Conservation (phyloP, 2,888 invertebrate genomes). For the Synanthedon tipuliformis region DNA sequence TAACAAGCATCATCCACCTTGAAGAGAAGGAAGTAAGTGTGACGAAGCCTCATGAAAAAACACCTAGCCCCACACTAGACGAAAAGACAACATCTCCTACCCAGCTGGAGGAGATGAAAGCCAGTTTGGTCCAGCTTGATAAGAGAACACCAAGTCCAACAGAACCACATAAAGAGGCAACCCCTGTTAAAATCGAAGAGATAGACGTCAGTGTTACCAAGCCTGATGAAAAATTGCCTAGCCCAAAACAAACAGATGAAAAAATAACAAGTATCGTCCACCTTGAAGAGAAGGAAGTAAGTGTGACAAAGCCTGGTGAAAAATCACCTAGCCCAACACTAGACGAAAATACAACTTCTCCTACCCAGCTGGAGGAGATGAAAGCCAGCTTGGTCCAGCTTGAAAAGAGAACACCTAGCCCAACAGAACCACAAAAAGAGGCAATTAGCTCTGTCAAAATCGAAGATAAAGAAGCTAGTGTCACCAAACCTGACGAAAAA, state of each 20-base stretch:
- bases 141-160: constrained; percentile 1
- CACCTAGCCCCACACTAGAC: neutral
- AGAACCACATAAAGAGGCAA: constrained; percentile 5
- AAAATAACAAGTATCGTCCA: neutral
- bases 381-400: no score
- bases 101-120: neutral
- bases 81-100: constrained; percentile 3
- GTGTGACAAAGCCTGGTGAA: neutral
- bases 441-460: neutral
- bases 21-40: no score
- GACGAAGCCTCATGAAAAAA: neutral
- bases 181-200: neutral
- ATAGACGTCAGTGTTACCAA: constrained; percentile 1
- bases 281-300: neutral
- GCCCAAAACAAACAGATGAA: neutral
- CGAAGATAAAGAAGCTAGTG: neutral
- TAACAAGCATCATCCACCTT: no score
- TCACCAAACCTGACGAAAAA: constrained; percentile 2
- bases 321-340: no score
- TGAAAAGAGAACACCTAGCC: constrained; percentile 7
- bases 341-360: no score
- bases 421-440: constrained; percentile 2
- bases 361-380: no score
- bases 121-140: neutral
- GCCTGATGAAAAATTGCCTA: constrained; percentile 2